phyloP scores from a whole-genome alignment of 2,113 vertebrate species.

The Ceyx margarethae region DNA sequence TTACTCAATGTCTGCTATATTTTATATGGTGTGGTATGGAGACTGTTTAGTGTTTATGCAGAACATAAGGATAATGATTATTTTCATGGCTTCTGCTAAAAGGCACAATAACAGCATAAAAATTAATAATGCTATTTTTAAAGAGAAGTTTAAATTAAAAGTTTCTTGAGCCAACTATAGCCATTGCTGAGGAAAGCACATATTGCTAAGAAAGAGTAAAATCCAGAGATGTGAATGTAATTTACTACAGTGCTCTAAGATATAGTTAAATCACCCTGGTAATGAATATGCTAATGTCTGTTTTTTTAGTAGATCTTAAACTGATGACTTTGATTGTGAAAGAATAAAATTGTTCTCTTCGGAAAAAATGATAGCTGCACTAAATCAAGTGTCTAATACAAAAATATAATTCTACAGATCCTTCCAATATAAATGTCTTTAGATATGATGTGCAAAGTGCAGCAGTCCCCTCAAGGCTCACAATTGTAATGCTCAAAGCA shows the following conservation, averaged over 20 bases:
- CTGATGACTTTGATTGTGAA: neutral
- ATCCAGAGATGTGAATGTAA: neutral
- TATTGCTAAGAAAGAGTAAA: neutral
- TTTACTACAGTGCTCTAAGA: neutral
- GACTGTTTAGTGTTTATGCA: neutral
- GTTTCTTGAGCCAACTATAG: neutral
- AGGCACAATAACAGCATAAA: neutral
- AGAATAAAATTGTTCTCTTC: conserved; percentile 18
- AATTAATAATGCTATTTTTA: neutral
- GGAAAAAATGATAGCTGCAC: neutral
- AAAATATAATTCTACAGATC: conserved; percentile 3
- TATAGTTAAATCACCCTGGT: neutral
- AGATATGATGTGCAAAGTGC: neutral
- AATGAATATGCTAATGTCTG: conserved; percentile 9
- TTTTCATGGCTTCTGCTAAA: neutral
- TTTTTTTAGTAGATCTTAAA: conserved; percentile 31
- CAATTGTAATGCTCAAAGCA: neutral
- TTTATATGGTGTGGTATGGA: neutral
- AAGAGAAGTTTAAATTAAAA: neutral
- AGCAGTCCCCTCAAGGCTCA: neutral
- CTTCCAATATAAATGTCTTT: conserved; percentile 8
- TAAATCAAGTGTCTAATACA: conserved; percentile 30
- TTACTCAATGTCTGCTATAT: neutral
- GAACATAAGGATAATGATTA: neutral
- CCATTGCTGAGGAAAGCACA: neutral